Conservation (phyloP, 2,797 vertebrate genomes). For the Clarias platycephalus region DNA sequence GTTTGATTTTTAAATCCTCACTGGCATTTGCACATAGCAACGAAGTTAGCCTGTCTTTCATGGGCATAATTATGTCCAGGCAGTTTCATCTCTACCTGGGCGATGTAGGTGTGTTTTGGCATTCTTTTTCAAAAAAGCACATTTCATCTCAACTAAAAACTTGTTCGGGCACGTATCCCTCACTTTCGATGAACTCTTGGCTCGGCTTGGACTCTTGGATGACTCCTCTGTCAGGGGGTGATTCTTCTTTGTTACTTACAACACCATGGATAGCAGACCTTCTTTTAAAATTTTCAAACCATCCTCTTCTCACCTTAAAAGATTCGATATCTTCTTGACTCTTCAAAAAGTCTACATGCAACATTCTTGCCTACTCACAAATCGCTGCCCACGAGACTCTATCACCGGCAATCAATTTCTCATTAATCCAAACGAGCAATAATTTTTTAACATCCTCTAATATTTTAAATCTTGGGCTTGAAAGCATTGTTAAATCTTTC, state of each 20-base stretch:
- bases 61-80: constrained; percentile 43
- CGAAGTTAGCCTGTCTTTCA: constrained; percentile 54
- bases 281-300: background rate
- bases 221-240: background rate
- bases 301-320: background rate
- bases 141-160: constrained; percentile 58
- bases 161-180: constrained; percentile 38
- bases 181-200: background rate
- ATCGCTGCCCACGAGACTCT: background rate
- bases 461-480: no score
- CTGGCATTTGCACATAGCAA: constrained; percentile 51
- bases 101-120: constrained; percentile 49
- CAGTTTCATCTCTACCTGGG: constrained; percentile 34
- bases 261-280: background rate
- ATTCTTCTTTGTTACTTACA: background rate
- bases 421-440: constrained; percentile 44
- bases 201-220: background rate
- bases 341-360: background rate
- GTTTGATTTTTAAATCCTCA: constrained; percentile 60
- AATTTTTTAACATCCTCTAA: background rate
- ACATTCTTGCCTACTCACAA: constrained; percentile 7
- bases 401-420: constrained; percentile 16
- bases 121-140: constrained; percentile 59
- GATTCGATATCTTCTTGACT: background rate
- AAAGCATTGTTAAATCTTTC: no score